Evolutionary conservation across 1,140 invertebrate species (phyloP).

Genomic region (Drosophila chauvacae): DNA sequence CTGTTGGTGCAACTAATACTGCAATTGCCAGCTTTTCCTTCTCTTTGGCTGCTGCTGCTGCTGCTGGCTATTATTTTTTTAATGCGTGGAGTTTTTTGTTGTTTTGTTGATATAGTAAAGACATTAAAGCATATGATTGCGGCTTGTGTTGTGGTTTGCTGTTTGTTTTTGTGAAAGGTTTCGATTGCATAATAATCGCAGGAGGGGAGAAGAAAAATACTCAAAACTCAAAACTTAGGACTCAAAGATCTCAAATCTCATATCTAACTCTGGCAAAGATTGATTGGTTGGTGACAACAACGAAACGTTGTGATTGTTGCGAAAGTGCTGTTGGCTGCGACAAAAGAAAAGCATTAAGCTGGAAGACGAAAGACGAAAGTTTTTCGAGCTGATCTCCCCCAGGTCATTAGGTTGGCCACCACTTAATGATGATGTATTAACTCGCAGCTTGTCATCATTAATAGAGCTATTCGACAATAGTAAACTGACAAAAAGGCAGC

Average conservation of each 20-base stretch:
- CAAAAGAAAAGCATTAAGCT: slow-evolving; percentile 43
- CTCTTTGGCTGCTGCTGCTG: slow-evolving; percentile 32
- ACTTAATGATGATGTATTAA: slow-evolving; percentile 42
- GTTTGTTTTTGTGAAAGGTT: slow-evolving; percentile 26
- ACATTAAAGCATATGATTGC: slow-evolving; percentile 56
- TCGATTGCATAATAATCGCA: slow-evolving; percentile 59
- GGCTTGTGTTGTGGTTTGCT: slow-evolving; percentile 46
- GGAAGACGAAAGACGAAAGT: slow-evolving; percentile 28
- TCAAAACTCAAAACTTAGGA: not conserved
- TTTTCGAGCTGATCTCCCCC: slow-evolving; percentile 17
- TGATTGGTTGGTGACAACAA: slow-evolving; percentile 36
- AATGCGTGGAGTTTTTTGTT: slow-evolving; percentile 51
- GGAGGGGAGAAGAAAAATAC: slow-evolving; percentile 1
- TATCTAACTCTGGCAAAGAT: slow-evolving; percentile 31
- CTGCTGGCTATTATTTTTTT: slow-evolving; percentile 16
- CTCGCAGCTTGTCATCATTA: slow-evolving; percentile 23
- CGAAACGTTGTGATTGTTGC: slow-evolving; percentile 26
- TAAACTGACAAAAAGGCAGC: slow-evolving; percentile 18
- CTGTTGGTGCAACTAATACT: slow-evolving; percentile 61
- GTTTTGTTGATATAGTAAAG: slow-evolving; percentile 52
- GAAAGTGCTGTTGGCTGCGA: slow-evolving; percentile 33
- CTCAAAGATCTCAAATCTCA: slow-evolving; percentile 19
- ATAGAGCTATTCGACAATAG: slow-evolving; percentile 7
- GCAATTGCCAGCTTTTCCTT: slow-evolving; percentile 64
- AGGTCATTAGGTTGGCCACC: slow-evolving; percentile 25